phyloP scores from a whole-genome alignment of 2,113 vertebrate species.

The Chaetodon auriga region DNA sequence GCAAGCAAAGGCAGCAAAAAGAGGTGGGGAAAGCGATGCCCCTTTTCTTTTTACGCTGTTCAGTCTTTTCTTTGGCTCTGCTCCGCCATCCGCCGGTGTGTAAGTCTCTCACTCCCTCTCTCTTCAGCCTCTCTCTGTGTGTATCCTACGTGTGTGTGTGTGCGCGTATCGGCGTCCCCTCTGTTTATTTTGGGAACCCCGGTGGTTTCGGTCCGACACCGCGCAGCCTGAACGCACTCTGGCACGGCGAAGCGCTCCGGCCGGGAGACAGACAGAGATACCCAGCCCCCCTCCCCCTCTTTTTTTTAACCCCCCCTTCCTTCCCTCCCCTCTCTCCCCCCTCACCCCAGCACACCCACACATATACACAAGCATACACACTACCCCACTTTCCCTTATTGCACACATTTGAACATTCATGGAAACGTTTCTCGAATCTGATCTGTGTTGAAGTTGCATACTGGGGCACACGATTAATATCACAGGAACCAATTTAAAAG shows the following conservation, averaged over 20 bases:
- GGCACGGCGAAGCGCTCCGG: slow-evolving; percentile 68
- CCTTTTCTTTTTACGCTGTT: slow-evolving; percentile 54
- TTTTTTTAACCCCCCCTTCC: slow-evolving; percentile 14
- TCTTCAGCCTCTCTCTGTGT: slow-evolving; percentile 37
- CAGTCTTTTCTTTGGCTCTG: slow-evolving; percentile 75
- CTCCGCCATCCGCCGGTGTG: slow-evolving; percentile 78
- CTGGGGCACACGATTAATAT: not conserved
- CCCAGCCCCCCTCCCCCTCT: slow-evolving; percentile 50
- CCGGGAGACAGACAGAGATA: slow-evolving; percentile 71
- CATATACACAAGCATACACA: slow-evolving; percentile 17
- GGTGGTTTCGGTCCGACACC: slow-evolving; percentile 78
- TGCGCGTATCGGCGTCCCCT: slow-evolving; percentile 51
- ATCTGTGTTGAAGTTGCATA: not conserved
- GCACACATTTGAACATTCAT: not conserved
- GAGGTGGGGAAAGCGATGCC: slow-evolving; percentile 56
- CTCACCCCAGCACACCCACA: slow-evolving; percentile 47
- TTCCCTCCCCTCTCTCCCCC: slow-evolving; percentile 3
- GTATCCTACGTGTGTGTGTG: slow-evolving; percentile 49
- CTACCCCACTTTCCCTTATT: slow-evolving; percentile 4
- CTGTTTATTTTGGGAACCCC: slow-evolving; percentile 74
- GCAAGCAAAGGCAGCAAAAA: slow-evolving; percentile 27
- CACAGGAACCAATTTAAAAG: not conserved
- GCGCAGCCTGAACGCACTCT: slow-evolving; percentile 80
- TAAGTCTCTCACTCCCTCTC: slow-evolving; percentile 49
- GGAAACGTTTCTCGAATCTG: not conserved